Evolutionary conservation across 2,888 invertebrate genomes (phyloP).

Genomic region (Acrocyrtus sp.): DNA sequence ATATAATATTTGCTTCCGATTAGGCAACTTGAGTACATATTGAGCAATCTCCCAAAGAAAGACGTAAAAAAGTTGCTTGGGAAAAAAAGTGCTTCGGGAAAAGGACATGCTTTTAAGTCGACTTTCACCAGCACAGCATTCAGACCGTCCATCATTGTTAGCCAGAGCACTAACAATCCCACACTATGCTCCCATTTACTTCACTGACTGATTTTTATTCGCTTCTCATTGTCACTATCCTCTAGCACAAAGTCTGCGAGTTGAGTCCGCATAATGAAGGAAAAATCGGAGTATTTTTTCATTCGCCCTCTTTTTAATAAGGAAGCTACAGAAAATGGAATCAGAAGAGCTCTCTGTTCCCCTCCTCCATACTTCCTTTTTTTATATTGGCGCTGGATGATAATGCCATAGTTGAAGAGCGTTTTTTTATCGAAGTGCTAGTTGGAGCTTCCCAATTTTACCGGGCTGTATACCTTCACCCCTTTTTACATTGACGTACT

Average conservation of each 20-base stretch:
- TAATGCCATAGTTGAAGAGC: no score
- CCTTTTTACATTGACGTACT: no score
- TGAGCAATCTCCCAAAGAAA: not conserved
- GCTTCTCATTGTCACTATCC: not conserved
- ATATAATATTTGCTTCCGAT: not conserved
- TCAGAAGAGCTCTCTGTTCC: no score
- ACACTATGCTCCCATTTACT: not conserved
- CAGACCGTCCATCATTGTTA: not conserved
- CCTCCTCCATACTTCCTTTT: no score
- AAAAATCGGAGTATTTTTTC: not conserved
- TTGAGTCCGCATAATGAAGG: not conserved
- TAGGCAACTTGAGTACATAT: not conserved
- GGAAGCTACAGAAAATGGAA: no score
- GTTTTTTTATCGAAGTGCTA: no score
- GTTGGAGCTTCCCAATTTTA: no score
- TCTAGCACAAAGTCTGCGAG: not conserved
- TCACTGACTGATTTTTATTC: not conserved
- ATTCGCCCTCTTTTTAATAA: no score
- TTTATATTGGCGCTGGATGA: no score
- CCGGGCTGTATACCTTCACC: no score
- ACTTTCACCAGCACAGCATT: no score
- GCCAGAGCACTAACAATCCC: not conserved
- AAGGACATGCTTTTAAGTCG: not conserved
- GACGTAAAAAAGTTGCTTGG: not conserved
- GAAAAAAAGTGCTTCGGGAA: not conserved